Evolutionary conservation across 2,888 invertebrate species (phyloP).

Genomic region (Empis stercorea): DNA sequence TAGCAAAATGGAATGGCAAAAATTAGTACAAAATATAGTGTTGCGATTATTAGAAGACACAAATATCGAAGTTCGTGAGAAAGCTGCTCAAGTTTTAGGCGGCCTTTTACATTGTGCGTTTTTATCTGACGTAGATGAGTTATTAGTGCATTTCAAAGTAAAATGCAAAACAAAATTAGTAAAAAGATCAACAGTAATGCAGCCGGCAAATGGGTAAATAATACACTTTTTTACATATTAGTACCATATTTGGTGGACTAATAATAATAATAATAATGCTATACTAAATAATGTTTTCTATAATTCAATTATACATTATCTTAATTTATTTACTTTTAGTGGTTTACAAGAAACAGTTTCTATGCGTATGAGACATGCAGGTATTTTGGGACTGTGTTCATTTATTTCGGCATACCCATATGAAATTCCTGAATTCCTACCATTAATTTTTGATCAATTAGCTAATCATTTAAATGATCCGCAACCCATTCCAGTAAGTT

Average conservation of each 20-base stretch:
- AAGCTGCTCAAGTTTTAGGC: constrained; percentile 67
- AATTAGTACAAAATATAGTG: constrained; percentile 50
- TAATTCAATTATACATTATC: not conserved
- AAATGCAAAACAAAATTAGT: constrained; percentile 16
- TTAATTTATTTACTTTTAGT: constrained; percentile 1
- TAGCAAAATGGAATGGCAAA: constrained; percentile 39
- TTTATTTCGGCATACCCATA: constrained; percentile 82
- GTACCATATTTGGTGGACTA: no score
- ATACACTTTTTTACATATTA: no score
- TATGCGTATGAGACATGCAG: constrained; percentile 58
- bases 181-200: not conserved
- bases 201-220: constrained; percentile 10
- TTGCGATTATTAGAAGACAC: constrained; percentile 54
- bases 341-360: constrained; percentile 15
- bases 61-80: constrained; percentile 67
- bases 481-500: constrained; percentile 69
- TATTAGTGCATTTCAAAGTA: constrained; percentile 17
- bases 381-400: constrained; percentile 77
- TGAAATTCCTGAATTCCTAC: constrained; percentile 62
- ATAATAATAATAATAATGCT: no score
- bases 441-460: constrained; percentile 65
- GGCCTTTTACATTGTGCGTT: constrained; percentile 69
- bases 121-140: constrained; percentile 13
- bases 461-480: constrained; percentile 74
- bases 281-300: no score